Evolutionary conservation across 2,888 invertebrate genomes (phyloP).

Genomic region (Sphaerophoria taeniata): DNA sequence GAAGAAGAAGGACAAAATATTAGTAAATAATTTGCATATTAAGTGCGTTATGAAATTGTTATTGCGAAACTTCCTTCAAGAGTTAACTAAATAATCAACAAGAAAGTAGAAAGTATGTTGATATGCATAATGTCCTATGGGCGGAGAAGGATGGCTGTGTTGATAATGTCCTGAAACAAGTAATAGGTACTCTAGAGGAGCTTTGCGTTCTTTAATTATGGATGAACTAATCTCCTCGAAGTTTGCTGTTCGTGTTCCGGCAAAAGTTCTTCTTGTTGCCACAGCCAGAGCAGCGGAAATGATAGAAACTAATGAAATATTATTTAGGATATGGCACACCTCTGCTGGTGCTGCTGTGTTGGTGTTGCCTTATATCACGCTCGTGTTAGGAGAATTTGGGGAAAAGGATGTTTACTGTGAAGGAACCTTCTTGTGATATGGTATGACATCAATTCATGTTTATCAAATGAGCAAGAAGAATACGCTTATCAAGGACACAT

Average conservation of each 20-base stretch:
- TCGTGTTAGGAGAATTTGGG: background rate
- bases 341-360: background rate
- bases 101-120: conserved; percentile 18
- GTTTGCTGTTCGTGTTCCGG: conserved; percentile 37
- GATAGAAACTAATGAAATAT: conserved; percentile 52
- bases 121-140: background rate
- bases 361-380: conserved; percentile 2
- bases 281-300: conserved; percentile 17
- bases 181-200: background rate
- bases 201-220: conserved; percentile 51
- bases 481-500: conserved; percentile 11
- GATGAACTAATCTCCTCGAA: conserved; percentile 57
- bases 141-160: background rate
- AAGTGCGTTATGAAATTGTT: conserved; percentile 72
- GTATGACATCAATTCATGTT: conserved; percentile 27
- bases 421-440: background rate
- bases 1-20: conserved; percentile 6
- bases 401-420: background rate
- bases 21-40: conserved; percentile 71
- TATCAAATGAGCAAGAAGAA: conserved; percentile 19
- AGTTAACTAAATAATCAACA: conserved; percentile 65
- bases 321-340: conserved; percentile 8
- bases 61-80: conserved; percentile 63
- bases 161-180: background rate
- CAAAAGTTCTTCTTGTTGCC: too few species aligned